Base-by-base conservation (phyloP, 2,113 vertebrate species). In the Xerus inauris region DNA sequence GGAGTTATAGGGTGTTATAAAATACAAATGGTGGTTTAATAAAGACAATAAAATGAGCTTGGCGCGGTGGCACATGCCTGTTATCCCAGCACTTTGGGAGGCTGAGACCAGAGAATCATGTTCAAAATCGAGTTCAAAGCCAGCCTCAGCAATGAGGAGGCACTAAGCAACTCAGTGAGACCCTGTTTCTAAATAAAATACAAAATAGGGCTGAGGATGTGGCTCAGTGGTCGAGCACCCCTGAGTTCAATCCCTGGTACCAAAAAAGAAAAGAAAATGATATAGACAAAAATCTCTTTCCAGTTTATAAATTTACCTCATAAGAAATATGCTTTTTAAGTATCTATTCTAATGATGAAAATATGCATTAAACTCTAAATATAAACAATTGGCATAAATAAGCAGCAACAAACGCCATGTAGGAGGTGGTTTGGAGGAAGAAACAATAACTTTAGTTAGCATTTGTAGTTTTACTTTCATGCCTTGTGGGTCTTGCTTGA, bases 321-420 rank as follows among this genome's bases (percentile, higher is more conserved):
- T 47, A 71, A 38, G n/a, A 65, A 76, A 32, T 77, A 20, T 20
- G 6, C 5, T 38, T 13, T 62, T 26, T 62, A 42, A 69, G 75
- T 0, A 0, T 45, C 54, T 19, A 10, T 65, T 89, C 13, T 79
- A 82, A 76, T 20, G 30, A 65, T 92, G 22, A 19, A 92, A 83
- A 79, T 38, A 45, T 51, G 9, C 19, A 83, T 72, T 42, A 71
- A 77, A 47, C 4, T 12, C 8, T 62, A 54, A 32, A 82, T 54
- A 38, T 32, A 81, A 93, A 69, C 73, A 14, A 96, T 81, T 26
- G 51, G 40, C 75, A 82, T 62, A 79, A 96, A 20, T 64, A 67
- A 79, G 17, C 6, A 82, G 4, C 42, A 67, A 67, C 76, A 82
- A 82, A 71, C 77, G 0, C 5, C 77, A 54, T 40, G 13, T 35